Base-by-base conservation (phyloP, 2,888 invertebrate genomes). In the Laspeyria flexula region DNA sequence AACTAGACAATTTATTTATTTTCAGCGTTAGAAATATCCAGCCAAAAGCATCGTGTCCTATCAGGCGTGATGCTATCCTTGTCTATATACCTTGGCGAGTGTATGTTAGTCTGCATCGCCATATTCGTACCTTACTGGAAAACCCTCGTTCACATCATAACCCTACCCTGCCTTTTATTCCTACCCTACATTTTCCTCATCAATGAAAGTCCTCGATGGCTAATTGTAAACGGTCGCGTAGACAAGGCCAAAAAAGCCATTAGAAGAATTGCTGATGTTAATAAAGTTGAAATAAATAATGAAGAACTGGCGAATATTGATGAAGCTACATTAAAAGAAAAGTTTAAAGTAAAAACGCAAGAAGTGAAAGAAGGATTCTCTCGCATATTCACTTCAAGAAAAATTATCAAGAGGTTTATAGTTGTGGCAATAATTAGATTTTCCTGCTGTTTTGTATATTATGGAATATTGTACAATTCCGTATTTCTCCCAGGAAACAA, bases 131-230 rank as follows among this genome's bases (percentile, higher is more conserved):
- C 83, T 0, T 77, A 86, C 57, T 90, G 90, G 90, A 87, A 86
- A 50, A 76, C 67, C 0, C 63, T 90, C 1, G 61, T 86, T 13
- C 62, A 77, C 25, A 80, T 87, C n/a, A 83, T 86, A 29, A 85
- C 86, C 56, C 77, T 76, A 1, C 90, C 90, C 0, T 69, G 79
- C 1, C 55, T 89, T 1, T 39, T 88, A 25, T 85, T 83, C 50
- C 43, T 89, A 5, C 54, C 63, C 9, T 79, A 80, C 49, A 68
- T 79, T 34, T 81, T 73, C 44, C 13, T 88, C 0, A 31, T 88
- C 5, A 71, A 73, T 31, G 90, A 91, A 49, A 90, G 90, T 39
- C 85, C 86, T 0, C 64, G 90, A 54, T 91, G 91, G 90, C 83
- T 81, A 44, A 78, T 90, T 0, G 58, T 90, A 1, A 85, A 76